phyloP scores from a whole-genome alignment of 2,888 invertebrate species.

The Aspidiotus destructor region DNA sequence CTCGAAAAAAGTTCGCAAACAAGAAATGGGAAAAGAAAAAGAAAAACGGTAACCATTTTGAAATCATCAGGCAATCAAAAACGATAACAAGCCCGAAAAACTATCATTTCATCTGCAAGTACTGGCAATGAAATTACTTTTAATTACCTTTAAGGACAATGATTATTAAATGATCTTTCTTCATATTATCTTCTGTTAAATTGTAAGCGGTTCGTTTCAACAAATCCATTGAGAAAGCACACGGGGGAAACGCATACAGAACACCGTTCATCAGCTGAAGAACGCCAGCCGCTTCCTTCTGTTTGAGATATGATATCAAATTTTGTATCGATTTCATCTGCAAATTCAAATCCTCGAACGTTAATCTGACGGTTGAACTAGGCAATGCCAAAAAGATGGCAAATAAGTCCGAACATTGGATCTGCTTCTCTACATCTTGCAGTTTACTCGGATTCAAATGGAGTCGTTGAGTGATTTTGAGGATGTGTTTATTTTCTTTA shows the following conservation, averaged over 20 bases:
- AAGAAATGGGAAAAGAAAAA: neutral
- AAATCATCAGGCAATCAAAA: neutral
- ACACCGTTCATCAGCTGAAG: slow-evolving; percentile 86
- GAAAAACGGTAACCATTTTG: neutral
- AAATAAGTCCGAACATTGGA: slow-evolving; percentile 79
- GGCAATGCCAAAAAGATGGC: slow-evolving; percentile 87
- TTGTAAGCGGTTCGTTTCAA: slow-evolving; percentile 82
- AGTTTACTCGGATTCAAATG: slow-evolving; percentile 88
- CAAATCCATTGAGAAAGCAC: slow-evolving; percentile 84
- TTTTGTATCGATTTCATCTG: slow-evolving; percentile 86
- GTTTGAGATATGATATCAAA: slow-evolving; percentile 90
- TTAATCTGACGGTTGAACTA: slow-evolving; percentile 67
- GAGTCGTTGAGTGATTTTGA: slow-evolving; percentile 88
- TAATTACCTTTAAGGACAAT: slow-evolving; percentile 73
- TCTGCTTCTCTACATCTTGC: slow-evolving; percentile 90
- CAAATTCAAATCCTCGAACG: slow-evolving; percentile 64
- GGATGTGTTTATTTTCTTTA: slow-evolving; percentile 84
- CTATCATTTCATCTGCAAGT: neutral
- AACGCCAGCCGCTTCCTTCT: slow-evolving; percentile 98
- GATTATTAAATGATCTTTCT: slow-evolving; percentile 90
- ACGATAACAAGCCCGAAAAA: neutral
- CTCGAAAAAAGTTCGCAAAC: neutral
- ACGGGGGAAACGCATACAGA: slow-evolving; percentile 95
- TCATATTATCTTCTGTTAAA: slow-evolving; percentile 76
- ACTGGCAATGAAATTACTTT: neutral